Conservation (phyloP, 2,113 vertebrate species). For the Orycteropus afer region DNA sequence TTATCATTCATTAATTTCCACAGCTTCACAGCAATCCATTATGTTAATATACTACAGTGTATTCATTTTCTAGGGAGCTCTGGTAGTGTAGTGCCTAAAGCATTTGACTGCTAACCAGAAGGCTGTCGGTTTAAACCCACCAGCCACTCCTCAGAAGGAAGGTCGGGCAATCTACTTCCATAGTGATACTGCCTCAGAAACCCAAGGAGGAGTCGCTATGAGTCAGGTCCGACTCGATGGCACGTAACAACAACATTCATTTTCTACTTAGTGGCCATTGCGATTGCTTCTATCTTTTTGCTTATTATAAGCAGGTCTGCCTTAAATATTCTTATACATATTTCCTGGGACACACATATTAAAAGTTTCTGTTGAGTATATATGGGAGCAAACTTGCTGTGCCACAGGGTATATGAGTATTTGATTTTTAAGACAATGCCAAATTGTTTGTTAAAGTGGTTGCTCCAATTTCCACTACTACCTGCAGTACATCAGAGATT, state of each 20-base stretch:
- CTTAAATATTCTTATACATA: neutral
- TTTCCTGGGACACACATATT: neutral
- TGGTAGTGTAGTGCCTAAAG: too few relatives aligned
- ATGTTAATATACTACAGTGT: too few relatives aligned
- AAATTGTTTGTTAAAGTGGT: neutral
- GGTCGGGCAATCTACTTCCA: too few relatives aligned
- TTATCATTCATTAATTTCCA: conserved; percentile 27
- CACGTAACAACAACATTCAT: too few relatives aligned
- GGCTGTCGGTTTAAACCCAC: too few relatives aligned
- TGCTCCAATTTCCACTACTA: neutral
- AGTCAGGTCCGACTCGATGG: too few relatives aligned
- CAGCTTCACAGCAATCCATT: neutral
- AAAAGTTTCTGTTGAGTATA: neutral
- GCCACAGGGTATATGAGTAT: neutral
- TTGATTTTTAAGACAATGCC: neutral
- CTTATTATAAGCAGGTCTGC: neutral
- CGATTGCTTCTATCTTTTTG: neutral
- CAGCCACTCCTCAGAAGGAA: too few relatives aligned
- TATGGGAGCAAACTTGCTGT: neutral
- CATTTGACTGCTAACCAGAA: too few relatives aligned
- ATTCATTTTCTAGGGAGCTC: too few relatives aligned
- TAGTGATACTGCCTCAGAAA: too few relatives aligned
- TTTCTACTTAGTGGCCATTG: neutral
- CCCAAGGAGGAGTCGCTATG: too few relatives aligned
- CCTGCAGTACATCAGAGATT: neutral